Percentiles rank a stretch among this genome's conserved stretches.
Conservation (phyloP, 2,113 vertebrate species). For the Alosa alosa region DNA sequence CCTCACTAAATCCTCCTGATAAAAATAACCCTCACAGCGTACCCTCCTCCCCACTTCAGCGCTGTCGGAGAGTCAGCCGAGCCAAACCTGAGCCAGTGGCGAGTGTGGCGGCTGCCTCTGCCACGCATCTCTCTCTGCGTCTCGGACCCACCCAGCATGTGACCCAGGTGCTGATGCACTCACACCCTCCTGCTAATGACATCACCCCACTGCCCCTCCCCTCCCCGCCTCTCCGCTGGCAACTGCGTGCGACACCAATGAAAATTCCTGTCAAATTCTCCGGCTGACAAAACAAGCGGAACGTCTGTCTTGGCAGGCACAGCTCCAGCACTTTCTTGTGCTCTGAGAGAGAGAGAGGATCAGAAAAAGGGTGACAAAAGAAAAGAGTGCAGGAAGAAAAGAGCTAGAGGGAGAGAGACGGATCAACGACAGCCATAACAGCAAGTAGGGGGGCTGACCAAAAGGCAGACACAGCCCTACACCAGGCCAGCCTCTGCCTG, state of each 20-base stretch:
- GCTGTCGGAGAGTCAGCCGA: conserved; percentile 39
- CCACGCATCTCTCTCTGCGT: conserved; percentile 90
- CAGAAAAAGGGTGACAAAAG: not conserved
- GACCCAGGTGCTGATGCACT: conserved; percentile 95
- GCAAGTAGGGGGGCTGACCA: conserved; percentile 41
- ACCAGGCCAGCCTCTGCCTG: conserved; percentile 7
- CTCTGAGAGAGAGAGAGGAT: conserved; percentile 5
- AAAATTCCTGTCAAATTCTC: conserved; percentile 68
- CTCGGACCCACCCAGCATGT: conserved; percentile 95
- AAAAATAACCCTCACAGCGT: conserved; percentile 16
- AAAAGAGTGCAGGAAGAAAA: not conserved
- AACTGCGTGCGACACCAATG: conserved; percentile 72
- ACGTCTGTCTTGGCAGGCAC: conserved; percentile 14
- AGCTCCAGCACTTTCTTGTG: conserved; percentile 20
- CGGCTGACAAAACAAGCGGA: conserved; percentile 52
- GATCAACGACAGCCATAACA: not conserved
- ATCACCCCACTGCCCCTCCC: conserved; percentile 79
- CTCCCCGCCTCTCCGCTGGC: conserved; percentile 37
- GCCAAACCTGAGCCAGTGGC: conserved; percentile 55
- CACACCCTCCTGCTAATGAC: conserved; percentile 90
- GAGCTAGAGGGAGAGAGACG: not conserved
- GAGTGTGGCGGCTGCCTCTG: conserved; percentile 69
- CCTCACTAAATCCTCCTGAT: conserved; percentile 27
- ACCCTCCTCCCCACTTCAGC: conserved; percentile 42
- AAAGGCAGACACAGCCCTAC: conserved; percentile 48